Evolutionary conservation across 2,797 vertebrate genomes (phyloP).

Genomic region (Tokudaia tokunoshimensis): DNA sequence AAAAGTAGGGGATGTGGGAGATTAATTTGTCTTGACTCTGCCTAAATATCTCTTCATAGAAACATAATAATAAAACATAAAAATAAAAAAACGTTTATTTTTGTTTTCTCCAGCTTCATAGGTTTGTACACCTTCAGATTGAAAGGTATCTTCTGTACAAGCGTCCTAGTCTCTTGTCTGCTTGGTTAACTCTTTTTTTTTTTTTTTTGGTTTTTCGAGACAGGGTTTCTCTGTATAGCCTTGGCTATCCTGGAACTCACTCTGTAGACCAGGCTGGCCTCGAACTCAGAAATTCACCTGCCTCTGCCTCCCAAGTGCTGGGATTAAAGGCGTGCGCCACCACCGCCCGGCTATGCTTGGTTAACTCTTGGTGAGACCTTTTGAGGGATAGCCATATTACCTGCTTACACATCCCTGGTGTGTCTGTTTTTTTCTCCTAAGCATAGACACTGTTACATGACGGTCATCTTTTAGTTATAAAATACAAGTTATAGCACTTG

Average conservation of each 20-base stretch:
- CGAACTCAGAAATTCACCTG: no score
- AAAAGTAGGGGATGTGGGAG: background rate
- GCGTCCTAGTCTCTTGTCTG: background rate
- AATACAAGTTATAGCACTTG: background rate
- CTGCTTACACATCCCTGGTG: background rate
- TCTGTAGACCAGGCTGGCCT: no score
- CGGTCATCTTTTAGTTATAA: background rate
- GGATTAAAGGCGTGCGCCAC: no score
- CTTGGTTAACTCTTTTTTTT: conserved; percentile 17
- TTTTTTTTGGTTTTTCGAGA: no score
- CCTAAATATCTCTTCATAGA: conserved; percentile 44
- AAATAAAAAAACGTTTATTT: background rate
- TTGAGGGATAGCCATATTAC: background rate
- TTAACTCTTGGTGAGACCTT: background rate
- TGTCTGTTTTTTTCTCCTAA: background rate
- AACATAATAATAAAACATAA: background rate
- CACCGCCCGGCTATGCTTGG: no score
- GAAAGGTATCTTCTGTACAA: background rate
- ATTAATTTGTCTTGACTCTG: conserved; percentile 1
- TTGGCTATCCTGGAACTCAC: no score
- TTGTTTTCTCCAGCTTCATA: background rate
- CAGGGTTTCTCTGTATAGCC: no score
- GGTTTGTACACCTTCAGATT: background rate
- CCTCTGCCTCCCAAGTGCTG: no score
- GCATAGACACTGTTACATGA: background rate